Conservation (phyloP, 2,797 vertebrate genomes). For the Mormyrops boulengeri region DNA sequence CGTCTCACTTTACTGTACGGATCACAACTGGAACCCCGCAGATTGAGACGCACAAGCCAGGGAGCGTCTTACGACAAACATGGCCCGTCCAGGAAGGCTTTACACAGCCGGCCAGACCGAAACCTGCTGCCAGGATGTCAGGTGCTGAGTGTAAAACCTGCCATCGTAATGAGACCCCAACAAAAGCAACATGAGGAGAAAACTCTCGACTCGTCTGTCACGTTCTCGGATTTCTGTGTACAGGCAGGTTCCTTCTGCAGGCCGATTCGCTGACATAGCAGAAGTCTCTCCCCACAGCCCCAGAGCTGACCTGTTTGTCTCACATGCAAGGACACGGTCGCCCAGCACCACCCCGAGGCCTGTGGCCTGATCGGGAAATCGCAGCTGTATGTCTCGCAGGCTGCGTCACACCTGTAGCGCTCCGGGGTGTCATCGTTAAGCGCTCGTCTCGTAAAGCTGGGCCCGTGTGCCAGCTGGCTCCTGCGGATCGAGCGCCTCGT, state of each 20-base stretch:
- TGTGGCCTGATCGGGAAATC: conserved; percentile 57
- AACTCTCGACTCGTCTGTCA: not conserved
- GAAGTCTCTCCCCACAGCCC: conserved; percentile 16
- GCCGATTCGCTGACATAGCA: conserved; percentile 13
- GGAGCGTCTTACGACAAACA: not conserved
- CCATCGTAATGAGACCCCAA: not conserved
- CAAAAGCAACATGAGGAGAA: not conserved
- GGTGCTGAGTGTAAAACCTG: not conserved
- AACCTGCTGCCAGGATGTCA: not conserved
- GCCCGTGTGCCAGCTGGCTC: not conserved
- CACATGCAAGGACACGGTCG: not conserved
- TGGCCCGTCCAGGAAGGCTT: not conserved
- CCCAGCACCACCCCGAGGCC: conserved; percentile 49
- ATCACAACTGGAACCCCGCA: not conserved
- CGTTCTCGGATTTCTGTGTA: not conserved
- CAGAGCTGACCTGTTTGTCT: conserved; percentile 25
- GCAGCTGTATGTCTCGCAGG: not conserved
- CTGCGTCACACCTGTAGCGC: not conserved
- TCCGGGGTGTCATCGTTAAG: not conserved
- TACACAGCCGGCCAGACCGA: not conserved
- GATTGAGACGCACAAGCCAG: not conserved
- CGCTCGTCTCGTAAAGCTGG: not conserved
- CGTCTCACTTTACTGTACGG: not conserved
- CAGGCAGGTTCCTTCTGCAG: conserved; percentile 34
- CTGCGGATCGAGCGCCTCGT: not conserved